Evolutionary conservation across 2,797 vertebrate genomes (phyloP).

Genomic region (Holocentrus rufus): DNA sequence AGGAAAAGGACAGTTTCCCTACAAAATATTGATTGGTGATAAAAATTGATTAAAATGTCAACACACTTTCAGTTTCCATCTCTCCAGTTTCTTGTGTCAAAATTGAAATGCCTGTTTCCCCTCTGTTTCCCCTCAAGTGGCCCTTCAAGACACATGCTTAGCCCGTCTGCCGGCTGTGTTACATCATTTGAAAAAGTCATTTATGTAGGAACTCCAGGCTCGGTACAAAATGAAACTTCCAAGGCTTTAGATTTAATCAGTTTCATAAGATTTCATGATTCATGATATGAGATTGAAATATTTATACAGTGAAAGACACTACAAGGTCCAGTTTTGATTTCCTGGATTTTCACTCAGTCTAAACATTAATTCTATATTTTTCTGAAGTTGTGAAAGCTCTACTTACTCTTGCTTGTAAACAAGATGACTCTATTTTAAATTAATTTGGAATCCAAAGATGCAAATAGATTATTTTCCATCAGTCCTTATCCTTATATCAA

Average conservation of each 20-base stretch:
- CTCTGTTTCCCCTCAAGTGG: not conserved
- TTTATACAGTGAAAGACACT: too few relatives aligned
- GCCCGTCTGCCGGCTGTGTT: not conserved
- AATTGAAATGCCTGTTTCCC: slow-evolving; percentile 30
- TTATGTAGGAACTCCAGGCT: slow-evolving; percentile 10
- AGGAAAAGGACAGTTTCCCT: not conserved
- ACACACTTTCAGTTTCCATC: slow-evolving; percentile 37
- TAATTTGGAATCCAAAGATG: too few relatives aligned
- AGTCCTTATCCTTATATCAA: too few relatives aligned
- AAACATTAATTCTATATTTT: too few relatives aligned
- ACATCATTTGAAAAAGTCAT: slow-evolving; percentile 1
- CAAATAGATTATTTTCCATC: too few relatives aligned
- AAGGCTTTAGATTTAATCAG: too few relatives aligned
- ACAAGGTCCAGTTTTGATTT: too few relatives aligned
- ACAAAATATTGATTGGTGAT: not conserved
- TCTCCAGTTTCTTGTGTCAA: not conserved
- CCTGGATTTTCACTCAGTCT: too few relatives aligned
- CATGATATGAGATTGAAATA: not conserved
- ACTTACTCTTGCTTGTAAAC: too few relatives aligned
- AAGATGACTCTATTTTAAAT: too few relatives aligned
- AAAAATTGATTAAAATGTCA: not conserved
- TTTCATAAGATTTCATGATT: not conserved
- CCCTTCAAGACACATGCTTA: not conserved
- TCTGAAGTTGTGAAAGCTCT: too few relatives aligned
- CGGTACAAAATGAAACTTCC: slow-evolving; percentile 13